A percentile compares a stretch with the other conserved stretches of the same genome.
These are phyloP conservation scores for Agrotis clavis DNA, from an alignment of 2,888 invertebrate genomes.

Conservation along the genomic window DNA sequence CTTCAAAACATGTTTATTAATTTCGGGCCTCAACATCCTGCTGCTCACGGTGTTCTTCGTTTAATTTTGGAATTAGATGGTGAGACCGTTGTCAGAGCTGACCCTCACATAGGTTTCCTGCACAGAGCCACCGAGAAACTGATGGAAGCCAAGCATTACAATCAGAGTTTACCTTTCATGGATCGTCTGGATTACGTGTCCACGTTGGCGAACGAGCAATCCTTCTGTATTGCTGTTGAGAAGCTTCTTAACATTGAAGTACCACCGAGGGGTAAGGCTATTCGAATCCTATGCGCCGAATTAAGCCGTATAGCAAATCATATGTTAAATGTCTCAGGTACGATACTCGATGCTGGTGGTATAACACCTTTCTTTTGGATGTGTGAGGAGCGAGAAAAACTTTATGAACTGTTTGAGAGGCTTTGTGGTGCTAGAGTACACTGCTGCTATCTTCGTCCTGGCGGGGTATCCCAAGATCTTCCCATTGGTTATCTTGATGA, in stretches of 20 bases:
- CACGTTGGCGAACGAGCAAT: conserved; percentile 95
- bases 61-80: conserved; percentile 95
- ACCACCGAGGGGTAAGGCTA: conserved; percentile 95
- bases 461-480: conserved; percentile 93
- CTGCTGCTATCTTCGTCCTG: conserved; percentile 95
- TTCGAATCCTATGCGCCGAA: conserved; percentile 94
- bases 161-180: conserved; percentile 96
- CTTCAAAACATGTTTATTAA: conserved; percentile 94
- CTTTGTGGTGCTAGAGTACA: conserved; percentile 96
- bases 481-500: conserved; percentile 94
- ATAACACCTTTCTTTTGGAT: conserved; percentile 98
- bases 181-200: conserved; percentile 97
- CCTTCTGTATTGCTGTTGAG: conserved; percentile 95
- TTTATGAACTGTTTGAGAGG: conserved; percentile 96
- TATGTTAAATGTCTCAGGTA: conserved; percentile 93
- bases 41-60: conserved; percentile 97
- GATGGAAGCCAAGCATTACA: conserved; percentile 97
- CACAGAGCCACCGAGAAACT: conserved; percentile 97
- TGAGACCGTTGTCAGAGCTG: conserved; percentile 94
- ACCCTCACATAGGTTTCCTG: conserved; percentile 96
- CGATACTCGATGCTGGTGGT: conserved; percentile 95
- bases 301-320: conserved; percentile 95
- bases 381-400: conserved; percentile 97
- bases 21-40: conserved; percentile 97
- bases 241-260: conserved; percentile 95